phyloP scores from a whole-genome alignment of 2,888 invertebrate species.

The Caenorhabditis zanzibari region DNA sequence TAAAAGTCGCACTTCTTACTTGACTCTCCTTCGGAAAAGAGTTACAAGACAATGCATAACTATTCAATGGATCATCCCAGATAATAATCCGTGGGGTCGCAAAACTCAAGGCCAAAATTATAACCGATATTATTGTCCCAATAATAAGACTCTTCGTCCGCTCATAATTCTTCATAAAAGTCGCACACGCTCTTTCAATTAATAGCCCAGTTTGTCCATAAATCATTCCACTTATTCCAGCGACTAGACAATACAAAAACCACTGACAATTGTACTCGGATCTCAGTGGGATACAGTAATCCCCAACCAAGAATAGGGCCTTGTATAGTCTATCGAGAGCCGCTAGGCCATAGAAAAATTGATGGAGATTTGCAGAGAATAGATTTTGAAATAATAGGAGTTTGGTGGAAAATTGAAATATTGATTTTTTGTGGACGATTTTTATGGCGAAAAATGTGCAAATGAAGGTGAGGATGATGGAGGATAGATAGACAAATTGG shows the following conservation, averaged over 20 bases:
- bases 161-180: slow-evolving; percentile 24
- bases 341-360: slow-evolving; percentile 26
- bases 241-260: slow-evolving; percentile 10
- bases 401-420: slow-evolving; percentile 40
- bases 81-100: background rate
- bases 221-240: slow-evolving; percentile 45
- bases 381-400: slow-evolving; percentile 30
- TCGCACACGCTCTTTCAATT: slow-evolving; percentile 31
- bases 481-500: slow-evolving; percentile 13
- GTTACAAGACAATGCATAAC: slow-evolving; percentile 9
- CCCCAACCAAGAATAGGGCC: slow-evolving; percentile 5
- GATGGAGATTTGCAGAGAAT: slow-evolving; percentile 43
- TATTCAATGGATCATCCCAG: slow-evolving; percentile 20
- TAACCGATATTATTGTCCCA: background rate
- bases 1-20: slow-evolving; percentile 3
- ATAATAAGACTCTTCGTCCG: background rate
- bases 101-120: background rate
- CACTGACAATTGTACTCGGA: slow-evolving; percentile 16
- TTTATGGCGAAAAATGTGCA: slow-evolving; percentile 11
- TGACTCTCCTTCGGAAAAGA: slow-evolving; percentile 1
- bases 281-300: slow-evolving; percentile 25
- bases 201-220: slow-evolving; percentile 47
- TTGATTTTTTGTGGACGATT: slow-evolving; percentile 30
- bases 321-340: slow-evolving; percentile 21
- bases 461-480: slow-evolving; percentile 4